Percentiles rank a stretch among this genome's conserved stretches.
These are phyloP conservation scores for Tiliacea citrago DNA, from an alignment of 2,888 invertebrate species.

Conservation along the genomic window DNA sequence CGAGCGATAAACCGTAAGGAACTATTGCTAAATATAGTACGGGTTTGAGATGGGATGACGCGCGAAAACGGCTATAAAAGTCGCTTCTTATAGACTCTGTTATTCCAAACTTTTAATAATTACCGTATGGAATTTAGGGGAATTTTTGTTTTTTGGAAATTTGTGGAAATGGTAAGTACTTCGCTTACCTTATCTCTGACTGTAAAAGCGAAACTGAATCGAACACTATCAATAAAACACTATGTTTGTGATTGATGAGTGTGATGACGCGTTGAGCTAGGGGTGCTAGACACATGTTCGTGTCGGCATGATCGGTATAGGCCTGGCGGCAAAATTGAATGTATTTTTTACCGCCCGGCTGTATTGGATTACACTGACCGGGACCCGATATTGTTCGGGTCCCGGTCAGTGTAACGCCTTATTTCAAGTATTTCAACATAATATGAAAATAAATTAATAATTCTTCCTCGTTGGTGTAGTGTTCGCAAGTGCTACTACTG, in stretches of 20 bases:
- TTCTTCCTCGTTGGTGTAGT: background rate
- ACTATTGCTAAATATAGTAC: slow-evolving; percentile 42
- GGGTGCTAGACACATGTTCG: no score
- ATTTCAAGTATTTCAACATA: no score
- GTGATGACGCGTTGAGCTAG: background rate
- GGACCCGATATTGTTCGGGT: no score
- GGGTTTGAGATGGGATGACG: slow-evolving; percentile 3
- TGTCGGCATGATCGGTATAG: no score
- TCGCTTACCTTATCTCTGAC: background rate
- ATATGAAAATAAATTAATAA: background rate
- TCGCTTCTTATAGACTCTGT: background rate
- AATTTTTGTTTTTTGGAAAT: no score
- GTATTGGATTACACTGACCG: no score
- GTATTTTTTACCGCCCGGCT: no score
- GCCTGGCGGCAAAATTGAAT: no score
- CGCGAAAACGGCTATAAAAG: background rate
- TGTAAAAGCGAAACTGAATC: background rate
- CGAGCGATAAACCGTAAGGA: slow-evolving; percentile 48
- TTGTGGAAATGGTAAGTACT: background rate
- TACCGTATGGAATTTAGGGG: background rate
- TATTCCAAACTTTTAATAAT: background rate
- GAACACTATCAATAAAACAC: background rate
- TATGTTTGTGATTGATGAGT: background rate
- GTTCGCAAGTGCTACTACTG: no score
- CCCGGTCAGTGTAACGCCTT: no score